These are phyloP conservation scores for Xerus rutilus DNA, from an alignment of 2,797 vertebrate species.

Conservation along the genomic window DNA sequence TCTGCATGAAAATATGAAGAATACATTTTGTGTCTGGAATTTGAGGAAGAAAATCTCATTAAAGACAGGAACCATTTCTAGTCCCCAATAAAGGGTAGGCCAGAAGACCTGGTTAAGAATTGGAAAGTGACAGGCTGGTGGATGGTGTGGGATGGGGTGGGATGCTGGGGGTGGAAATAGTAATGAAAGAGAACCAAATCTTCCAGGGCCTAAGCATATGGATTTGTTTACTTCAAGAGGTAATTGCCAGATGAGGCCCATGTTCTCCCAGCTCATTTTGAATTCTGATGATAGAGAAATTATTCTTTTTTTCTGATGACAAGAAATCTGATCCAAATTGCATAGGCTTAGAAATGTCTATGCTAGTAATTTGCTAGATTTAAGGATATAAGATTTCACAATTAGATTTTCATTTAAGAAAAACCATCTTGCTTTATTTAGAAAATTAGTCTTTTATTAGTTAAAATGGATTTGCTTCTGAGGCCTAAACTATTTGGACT, in stretches of 20 bases:
- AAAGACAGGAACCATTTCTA: slow-evolving; percentile 60
- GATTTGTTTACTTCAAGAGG: slow-evolving; percentile 75
- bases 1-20: slow-evolving; percentile 70
- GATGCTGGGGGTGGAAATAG: neutral
- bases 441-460: slow-evolving; percentile 83
- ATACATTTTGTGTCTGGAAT: slow-evolving; percentile 64
- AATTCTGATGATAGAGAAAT: slow-evolving; percentile 75
- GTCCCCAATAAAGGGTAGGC: slow-evolving; percentile 43
- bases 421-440: slow-evolving; percentile 79
- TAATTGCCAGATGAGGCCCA: slow-evolving; percentile 74
- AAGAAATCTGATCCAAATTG: slow-evolving; percentile 75
- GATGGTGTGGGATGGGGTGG: neutral
- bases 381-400: slow-evolving; percentile 75
- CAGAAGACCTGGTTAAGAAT: slow-evolving; percentile 33
- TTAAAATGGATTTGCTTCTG: slow-evolving; percentile 80
- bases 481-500: slow-evolving; percentile 79
- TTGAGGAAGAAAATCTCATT: slow-evolving; percentile 71
- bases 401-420: slow-evolving; percentile 81
- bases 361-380: slow-evolving; percentile 77
- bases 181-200: slow-evolving; percentile 48
- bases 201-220: slow-evolving; percentile 61
- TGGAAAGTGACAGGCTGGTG: slow-evolving; percentile 48
- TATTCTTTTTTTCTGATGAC: slow-evolving; percentile 76
- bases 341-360: slow-evolving; percentile 70
- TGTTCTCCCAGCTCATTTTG: slow-evolving; percentile 70